Percentiles rank a stretch among this genome's conserved stretches.
These are phyloP conservation scores for Eupithecia subumbrata DNA, from an alignment of 2,888 invertebrate species.

Conservation along the genomic window DNA sequence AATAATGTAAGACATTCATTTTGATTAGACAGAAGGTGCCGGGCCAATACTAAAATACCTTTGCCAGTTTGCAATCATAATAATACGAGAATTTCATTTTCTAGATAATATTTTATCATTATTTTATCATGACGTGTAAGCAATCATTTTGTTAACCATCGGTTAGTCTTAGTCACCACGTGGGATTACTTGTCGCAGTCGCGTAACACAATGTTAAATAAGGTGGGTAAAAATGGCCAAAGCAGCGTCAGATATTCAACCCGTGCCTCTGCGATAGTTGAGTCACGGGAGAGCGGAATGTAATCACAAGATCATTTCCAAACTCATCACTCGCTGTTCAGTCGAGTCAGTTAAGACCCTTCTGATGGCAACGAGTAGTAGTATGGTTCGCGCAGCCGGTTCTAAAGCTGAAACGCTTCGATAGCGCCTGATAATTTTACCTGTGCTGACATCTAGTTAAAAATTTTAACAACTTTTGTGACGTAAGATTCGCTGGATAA, in stretches of 20 bases:
- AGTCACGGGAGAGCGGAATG: constrained; percentile 62
- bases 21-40: no score
- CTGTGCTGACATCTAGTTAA: constrained; percentile 39
- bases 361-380: constrained; percentile 65
- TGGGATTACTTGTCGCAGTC: no score
- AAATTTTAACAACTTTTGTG: neutral
- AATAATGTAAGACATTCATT: no score
- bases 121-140: no score
- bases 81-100: no score
- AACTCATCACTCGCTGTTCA: constrained; percentile 80
- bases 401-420: constrained; percentile 9
- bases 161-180: no score
- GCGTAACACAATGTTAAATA: no score
- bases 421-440: constrained; percentile 19
- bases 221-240: constrained; percentile 49
- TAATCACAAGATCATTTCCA: constrained; percentile 70
- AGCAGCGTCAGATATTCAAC: constrained; percentile 70
- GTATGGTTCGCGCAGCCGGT: constrained; percentile 36
- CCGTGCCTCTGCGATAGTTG: constrained; percentile 71
- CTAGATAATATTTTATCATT: no score
- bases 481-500: neutral
- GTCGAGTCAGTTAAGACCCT: constrained; percentile 83
- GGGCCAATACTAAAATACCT: no score
- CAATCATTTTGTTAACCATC: no score
- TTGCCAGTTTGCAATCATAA: no score